Evolutionary conservation across 1,140 invertebrate species (phyloP), one percentile per base, ranked within the genome.

Genomic region (Drosophila fuyamai): DNA sequence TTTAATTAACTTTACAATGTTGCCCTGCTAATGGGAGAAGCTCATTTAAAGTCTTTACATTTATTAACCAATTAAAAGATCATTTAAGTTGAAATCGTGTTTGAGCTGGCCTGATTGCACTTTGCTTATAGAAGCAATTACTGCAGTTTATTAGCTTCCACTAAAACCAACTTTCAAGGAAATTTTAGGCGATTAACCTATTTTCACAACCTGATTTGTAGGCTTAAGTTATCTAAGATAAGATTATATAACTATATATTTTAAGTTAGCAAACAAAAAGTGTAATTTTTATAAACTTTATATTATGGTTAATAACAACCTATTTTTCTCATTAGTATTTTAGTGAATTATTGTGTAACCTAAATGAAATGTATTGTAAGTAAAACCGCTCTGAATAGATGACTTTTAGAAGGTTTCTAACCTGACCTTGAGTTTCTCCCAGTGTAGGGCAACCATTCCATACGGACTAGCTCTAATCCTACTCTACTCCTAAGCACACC

Each of bases 401-500:
- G 7, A 44, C 41, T 44, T 43, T 43, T 16, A 16, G 1, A 23
- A 23, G 23, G 23, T 44, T 16, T 18, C 3, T 16, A 1, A 23
- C 7, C 13, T 35, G 29, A 65, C 47, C 29, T 6, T 16, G 55
- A 72, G 56, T 60, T 63, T 18, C 50, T 36, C 43, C 44, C 70
- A 50, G 38, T 56, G 68, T 2, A 13, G 40, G 43, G 58, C 50
- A 55, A 55, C 29, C 10, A 29, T 29, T 35, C 32, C 32, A 5
- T 58, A 58, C 67, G 27, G 23, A 50, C 56, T 75, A 44, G 9
- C 14, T 66, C 47, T 67, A 76, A 53, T 55, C 35, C 55, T 76
- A 81, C 44, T 35, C 59, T 85, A 86, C 62, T 14, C 66, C 83
- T 86, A 88, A 65, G 79, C 71, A 86, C 83, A 88, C 83, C 70